Conservation (phyloP, 2,888 invertebrate species). For the Cosmorhoe ocellata region DNA sequence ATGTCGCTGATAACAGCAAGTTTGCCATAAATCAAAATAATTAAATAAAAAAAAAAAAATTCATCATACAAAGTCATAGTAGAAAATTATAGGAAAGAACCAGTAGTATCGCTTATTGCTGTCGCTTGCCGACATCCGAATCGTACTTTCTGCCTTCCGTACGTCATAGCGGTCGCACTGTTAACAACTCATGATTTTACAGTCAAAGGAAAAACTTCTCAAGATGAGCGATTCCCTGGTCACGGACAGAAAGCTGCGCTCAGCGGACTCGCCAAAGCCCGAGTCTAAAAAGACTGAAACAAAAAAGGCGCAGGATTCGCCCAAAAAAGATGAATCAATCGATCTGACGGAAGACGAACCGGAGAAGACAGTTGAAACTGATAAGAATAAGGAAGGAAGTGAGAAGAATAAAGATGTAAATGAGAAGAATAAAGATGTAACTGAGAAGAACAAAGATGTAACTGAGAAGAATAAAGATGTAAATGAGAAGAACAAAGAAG, state of each 20-base stretch:
- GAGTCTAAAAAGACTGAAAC: conserved; percentile 39
- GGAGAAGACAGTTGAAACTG: conserved; percentile 9
- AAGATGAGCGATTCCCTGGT: conserved; percentile 58
- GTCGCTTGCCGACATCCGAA: no score
- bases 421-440: conserved; percentile 5
- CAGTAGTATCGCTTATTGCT: no score
- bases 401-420: conserved; percentile 25
- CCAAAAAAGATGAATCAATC: conserved; percentile 11
- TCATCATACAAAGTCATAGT: no score
- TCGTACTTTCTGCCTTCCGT: no score
- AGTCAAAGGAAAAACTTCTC: conserved; percentile 69
- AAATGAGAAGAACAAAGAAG: background rate
- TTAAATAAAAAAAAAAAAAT: no score
- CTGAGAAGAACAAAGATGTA: no score
- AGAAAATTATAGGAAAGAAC: no score
- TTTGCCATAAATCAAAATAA: no score
- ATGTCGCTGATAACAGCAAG: no score
- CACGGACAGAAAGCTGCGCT: conserved; percentile 64
- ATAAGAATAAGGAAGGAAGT: conserved; percentile 17
- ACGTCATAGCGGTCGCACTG: no score
- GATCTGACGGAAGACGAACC: conserved; percentile 14
- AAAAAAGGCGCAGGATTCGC: conserved; percentile 19
- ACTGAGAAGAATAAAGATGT: no score
- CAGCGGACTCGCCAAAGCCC: conserved; percentile 64
- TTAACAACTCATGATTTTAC: conserved; percentile 33